These are phyloP conservation scores for Sussaba pulchella DNA, from an alignment of 2,888 invertebrate species.

Conservation along the genomic window DNA sequence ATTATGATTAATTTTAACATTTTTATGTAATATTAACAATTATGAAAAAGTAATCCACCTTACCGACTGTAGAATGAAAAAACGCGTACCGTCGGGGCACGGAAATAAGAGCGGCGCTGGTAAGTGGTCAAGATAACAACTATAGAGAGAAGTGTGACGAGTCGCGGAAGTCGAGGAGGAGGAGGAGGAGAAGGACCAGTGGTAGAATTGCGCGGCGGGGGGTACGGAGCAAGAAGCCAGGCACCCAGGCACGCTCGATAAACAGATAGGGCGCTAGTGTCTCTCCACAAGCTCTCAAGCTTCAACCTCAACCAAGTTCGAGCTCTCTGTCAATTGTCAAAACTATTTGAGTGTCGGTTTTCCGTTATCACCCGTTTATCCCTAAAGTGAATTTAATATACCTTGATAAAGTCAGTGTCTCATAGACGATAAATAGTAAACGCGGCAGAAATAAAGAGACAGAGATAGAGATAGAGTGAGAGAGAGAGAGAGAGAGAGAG, in stretches of 20 bases:
- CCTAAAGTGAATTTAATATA: slow-evolving; percentile 44
- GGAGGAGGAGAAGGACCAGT: slow-evolving; percentile 44
- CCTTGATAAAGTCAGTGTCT: slow-evolving; percentile 78
- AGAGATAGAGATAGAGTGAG: slow-evolving; percentile 1
- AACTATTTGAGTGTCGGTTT: slow-evolving; percentile 75
- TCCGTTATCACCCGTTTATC: slow-evolving; percentile 53
- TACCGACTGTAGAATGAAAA: no score
- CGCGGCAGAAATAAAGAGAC: neutral
- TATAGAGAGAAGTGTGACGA: no score
- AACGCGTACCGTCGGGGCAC: no score
- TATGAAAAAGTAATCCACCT: no score
- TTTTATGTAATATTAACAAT: no score
- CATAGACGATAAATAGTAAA: slow-evolving; percentile 31
- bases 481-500: slow-evolving; percentile 12
- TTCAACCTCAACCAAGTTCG: slow-evolving; percentile 59
- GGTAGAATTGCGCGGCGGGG: no score
- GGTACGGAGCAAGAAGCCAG: no score
- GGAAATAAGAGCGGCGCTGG: no score
- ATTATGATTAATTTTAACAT: no score
- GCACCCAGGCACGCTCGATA: slow-evolving; percentile 75
- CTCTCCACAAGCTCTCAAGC: slow-evolving; percentile 69
- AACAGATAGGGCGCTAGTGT: slow-evolving; percentile 79
- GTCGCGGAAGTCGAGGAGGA: slow-evolving; percentile 3
- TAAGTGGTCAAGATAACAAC: no score
- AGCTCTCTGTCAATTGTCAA: slow-evolving; percentile 78